phyloP scores from a whole-genome alignment of 1,140 invertebrate species.

The Ephestia elutella region DNA sequence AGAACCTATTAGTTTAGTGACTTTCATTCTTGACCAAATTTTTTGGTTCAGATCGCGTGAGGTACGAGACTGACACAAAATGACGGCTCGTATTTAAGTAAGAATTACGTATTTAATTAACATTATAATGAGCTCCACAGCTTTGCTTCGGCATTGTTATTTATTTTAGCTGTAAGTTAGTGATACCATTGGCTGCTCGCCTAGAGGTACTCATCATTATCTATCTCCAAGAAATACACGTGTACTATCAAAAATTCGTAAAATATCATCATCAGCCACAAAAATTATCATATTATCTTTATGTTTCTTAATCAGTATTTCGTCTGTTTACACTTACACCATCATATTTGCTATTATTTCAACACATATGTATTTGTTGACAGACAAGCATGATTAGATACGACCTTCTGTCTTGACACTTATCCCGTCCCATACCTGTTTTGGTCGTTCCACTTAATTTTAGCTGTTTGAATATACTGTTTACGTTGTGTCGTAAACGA shows the following conservation, averaged over 20 bases:
- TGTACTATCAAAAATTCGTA: too few species aligned
- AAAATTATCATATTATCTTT: background rate
- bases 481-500: background rate
- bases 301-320: background rate
- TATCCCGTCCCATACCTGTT: constrained; percentile 3
- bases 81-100: background rate
- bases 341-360: background rate
- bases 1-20: background rate
- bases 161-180: too few species aligned
- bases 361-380: background rate
- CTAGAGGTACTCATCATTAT: too few species aligned
- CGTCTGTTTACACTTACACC: background rate
- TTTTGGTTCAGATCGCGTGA: background rate
- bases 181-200: too few species aligned
- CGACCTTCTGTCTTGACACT: constrained; percentile 6
- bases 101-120: background rate
- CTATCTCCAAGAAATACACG: too few species aligned
- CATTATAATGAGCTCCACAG: background rate
- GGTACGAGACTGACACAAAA: background rate
- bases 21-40: background rate
- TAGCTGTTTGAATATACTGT: background rate
- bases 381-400: constrained; percentile 6
- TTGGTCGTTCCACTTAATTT: constrained; percentile 1
- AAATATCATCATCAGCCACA: too few species aligned
- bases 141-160: background rate